Evolutionary conservation across 2,113 vertebrate genomes (phyloP).

Genomic region (Anolis carolinensis): DNA sequence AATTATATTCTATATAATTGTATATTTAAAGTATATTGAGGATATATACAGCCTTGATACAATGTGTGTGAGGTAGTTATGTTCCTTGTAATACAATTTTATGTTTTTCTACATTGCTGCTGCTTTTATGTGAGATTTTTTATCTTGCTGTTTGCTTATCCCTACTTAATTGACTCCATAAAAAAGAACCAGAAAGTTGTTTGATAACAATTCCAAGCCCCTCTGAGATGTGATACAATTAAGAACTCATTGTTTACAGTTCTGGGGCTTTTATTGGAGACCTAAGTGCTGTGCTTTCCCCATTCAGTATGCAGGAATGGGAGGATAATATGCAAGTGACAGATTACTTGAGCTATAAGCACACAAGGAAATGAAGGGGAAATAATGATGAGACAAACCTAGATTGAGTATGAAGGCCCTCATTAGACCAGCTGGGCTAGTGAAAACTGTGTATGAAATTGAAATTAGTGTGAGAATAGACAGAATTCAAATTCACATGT

Average conservation of each 20-base stretch:
- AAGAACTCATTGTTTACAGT: slow-evolving; percentile 19
- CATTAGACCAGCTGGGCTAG: accelerated
- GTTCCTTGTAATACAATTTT: neutral
- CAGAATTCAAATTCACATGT: neutral
- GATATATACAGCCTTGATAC: neutral
- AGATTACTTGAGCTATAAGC: neutral
- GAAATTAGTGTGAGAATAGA: neutral
- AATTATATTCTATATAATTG: neutral
- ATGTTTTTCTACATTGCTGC: neutral
- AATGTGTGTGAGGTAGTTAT: neutral
- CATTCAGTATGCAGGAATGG: neutral
- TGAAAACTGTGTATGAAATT: neutral
- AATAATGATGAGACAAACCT: neutral
- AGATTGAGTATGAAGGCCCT: neutral
- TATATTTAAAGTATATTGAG: neutral
- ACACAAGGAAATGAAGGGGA: accelerated
- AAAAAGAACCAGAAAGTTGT: neutral
- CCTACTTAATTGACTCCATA: neutral
- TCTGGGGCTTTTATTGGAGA: slow-evolving; percentile 21
- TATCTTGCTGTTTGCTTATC: neutral
- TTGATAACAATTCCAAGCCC: neutral
- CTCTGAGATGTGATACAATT: neutral
- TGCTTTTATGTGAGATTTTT: neutral
- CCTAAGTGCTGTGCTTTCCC: neutral
- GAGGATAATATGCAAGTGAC: neutral